Evolutionary conservation across 2,797 vertebrate species (phyloP).

Genomic region (Dallia pectoralis): DNA sequence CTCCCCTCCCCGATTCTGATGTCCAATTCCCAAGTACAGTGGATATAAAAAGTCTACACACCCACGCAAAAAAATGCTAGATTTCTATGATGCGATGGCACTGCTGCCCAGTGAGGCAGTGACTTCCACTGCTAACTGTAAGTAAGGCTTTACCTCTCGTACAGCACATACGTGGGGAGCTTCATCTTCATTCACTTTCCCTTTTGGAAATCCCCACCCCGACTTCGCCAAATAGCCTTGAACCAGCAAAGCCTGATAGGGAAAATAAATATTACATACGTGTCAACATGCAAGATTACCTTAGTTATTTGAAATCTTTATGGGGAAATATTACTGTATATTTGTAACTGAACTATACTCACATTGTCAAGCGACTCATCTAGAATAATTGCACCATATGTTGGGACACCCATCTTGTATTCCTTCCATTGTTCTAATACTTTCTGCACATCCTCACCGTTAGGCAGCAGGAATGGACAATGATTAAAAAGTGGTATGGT

Average conservation of each 20-base stretch:
- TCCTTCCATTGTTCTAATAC: slow-evolving; percentile 98
- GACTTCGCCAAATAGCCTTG: slow-evolving; percentile 98
- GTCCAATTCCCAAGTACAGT: no score
- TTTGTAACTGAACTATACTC: slow-evolving; percentile 51
- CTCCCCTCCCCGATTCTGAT: no score
- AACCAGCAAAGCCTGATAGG: slow-evolving; percentile 86
- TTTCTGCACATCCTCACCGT: slow-evolving; percentile 95
- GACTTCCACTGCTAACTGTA: not conserved
- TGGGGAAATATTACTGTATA: not conserved
- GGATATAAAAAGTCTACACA: no score
- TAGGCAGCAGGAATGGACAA: slow-evolving; percentile 95
- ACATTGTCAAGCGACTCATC: slow-evolving; percentile 94
- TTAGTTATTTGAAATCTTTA: slow-evolving; percentile 6
- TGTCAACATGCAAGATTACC: not conserved
- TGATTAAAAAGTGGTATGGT: slow-evolving; percentile 87
- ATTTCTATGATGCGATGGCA: no score
- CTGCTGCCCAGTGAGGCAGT: no score
- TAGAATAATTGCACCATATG: slow-evolving; percentile 97
- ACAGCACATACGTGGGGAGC: slow-evolving; percentile 95
- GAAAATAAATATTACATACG: not conserved
- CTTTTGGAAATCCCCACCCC: slow-evolving; percentile 98
- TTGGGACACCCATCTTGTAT: slow-evolving; percentile 99
- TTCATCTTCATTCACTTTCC: slow-evolving; percentile 98
- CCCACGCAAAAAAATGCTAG: no score
- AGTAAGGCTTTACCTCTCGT: slow-evolving; percentile 80